Conservation (phyloP, 1,140 invertebrate species). For the Macrobrachium nipponense region DNA sequence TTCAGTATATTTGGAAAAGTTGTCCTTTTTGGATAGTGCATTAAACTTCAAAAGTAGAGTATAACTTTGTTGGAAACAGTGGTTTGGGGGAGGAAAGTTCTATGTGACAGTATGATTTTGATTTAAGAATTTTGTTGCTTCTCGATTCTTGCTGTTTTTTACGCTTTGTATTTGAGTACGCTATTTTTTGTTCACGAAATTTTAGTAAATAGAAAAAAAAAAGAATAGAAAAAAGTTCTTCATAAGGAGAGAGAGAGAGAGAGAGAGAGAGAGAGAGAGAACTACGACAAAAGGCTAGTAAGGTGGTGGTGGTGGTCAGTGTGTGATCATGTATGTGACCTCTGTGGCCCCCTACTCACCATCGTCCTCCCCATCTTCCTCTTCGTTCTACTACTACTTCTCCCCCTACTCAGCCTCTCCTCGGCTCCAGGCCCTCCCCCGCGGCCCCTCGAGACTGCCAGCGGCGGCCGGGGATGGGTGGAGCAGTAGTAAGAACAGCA, state of each 20-base stretch:
- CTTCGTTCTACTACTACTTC: background rate
- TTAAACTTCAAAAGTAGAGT: no score
- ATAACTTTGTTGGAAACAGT: no score
- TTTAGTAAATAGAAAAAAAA: no score
- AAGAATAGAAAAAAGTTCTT: background rate
- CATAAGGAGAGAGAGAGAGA: background rate
- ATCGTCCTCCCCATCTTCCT: background rate
- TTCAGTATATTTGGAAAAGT: no score
- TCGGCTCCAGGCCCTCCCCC: background rate
- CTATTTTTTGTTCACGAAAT: no score
- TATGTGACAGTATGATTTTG: no score
- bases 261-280: conserved; percentile 5
- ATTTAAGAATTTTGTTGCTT: no score
- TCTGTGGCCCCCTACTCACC: background rate
- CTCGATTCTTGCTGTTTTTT: no score
- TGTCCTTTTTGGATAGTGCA: no score
- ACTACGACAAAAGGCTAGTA: background rate
- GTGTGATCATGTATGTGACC: conserved; percentile 43
- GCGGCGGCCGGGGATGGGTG: conserved; percentile 19
- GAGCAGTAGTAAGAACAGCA: conserved; percentile 23
- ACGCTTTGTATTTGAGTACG: no score
- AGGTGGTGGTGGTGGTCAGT: conserved; percentile 26
- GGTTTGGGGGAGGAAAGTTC: no score
- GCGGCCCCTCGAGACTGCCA: conserved; percentile 4
- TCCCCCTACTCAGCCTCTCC: background rate